Evolutionary conservation across 2,888 invertebrate species (phyloP), one percentile per base, ranked within the genome.

Genomic region (Balanococcus diminutus): DNA sequence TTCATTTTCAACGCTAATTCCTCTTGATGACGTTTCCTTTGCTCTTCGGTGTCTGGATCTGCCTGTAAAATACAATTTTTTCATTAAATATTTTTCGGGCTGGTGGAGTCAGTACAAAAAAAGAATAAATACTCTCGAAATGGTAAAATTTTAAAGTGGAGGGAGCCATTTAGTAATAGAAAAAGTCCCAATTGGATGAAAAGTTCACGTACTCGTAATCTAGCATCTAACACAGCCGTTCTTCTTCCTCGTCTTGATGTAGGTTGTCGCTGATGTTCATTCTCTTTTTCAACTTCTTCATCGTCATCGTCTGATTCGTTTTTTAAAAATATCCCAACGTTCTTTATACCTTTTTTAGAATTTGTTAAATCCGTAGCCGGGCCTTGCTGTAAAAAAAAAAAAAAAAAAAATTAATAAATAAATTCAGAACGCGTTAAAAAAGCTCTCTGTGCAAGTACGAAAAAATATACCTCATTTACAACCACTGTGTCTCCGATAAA

Each of bases 401-500:
- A n/a, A n/a, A n/a, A n/a, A n/a, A n/a, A n/a, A n/a, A n/a, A n/a
- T n/a, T n/a, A n/a, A n/a, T n/a, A n/a, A n/a, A n/a, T n/a, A n/a
- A n/a, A n/a, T n/a, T n/a, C n/a, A n/a, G n/a, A n/a, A n/a, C n/a
- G n/a, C n/a, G n/a, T n/a, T n/a, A n/a, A n/a, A n/a, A n/a, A n/a
- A n/a, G n/a, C n/a, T n/a, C n/a, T n/a, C n/a, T n/a, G n/a, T n/a
- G n/a, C n/a, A n/a, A n/a, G n/a, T n/a, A n/a, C n/a, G n/a, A n/a
- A n/a, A n/a, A n/a, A n/a, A n/a, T n/a, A 6, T 89, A 93, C 95
- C 89, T 98, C 98, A 89, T 96, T 96, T 0, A 98, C 96, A 88
- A 97, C 90, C 19, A 98, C 97, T 19, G 99, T 99, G 90, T 99
- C 99, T 2, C 98, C 99, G 88, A 99, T 93, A 89, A 98, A 98